These are phyloP conservation scores for Hyperopisus bebe DNA, from an alignment of 2,113 vertebrate genomes.

Conservation along the genomic window DNA sequence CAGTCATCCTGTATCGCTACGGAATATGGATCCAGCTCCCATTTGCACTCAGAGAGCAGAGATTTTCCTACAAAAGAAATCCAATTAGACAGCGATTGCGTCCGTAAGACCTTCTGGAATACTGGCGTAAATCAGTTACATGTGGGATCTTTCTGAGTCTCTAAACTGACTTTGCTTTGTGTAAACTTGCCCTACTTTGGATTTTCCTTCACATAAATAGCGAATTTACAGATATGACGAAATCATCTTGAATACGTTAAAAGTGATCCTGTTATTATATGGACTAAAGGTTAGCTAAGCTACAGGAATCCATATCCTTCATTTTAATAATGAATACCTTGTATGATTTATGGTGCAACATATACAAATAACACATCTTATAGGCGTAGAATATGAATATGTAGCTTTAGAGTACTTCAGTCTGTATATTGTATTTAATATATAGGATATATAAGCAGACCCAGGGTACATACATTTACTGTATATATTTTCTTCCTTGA, in stretches of 20 bases:
- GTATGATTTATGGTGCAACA: background rate
- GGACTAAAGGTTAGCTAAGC: background rate
- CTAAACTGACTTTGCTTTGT: background rate
- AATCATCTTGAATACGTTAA: background rate
- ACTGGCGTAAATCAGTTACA: background rate
- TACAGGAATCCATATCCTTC: background rate
- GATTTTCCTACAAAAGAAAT: background rate
- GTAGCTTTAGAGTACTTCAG: background rate
- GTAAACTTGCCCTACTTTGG: constrained; percentile 2
- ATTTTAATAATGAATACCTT: background rate
- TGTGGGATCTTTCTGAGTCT: background rate
- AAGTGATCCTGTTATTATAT: background rate
- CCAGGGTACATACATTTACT: background rate
- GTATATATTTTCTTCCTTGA: background rate
- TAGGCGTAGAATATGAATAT: background rate
- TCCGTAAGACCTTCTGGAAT: background rate
- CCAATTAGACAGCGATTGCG: background rate
- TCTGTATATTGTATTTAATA: background rate
- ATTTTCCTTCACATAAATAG: background rate
- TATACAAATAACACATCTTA: background rate
- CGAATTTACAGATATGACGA: background rate
- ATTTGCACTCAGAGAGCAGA: background rate
- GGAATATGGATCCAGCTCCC: background rate
- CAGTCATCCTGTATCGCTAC: background rate
- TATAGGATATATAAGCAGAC: background rate